These are phyloP conservation scores for Macroteleia sp. DNA, from an alignment of 2,888 invertebrate species.

Conservation along the genomic window DNA sequence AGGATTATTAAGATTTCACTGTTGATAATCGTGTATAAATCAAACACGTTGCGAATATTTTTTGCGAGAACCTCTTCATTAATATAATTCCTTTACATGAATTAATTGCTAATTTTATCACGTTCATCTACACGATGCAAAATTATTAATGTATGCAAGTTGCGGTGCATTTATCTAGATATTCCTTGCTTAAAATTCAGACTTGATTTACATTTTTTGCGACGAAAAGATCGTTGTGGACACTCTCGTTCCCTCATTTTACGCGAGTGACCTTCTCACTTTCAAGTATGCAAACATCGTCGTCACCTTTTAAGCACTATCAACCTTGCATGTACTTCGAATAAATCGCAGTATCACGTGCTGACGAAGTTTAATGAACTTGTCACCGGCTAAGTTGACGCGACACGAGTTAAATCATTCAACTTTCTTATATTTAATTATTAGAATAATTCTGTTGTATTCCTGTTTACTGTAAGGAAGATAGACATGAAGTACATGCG, in stretches of 20 bases:
- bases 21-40: slow-evolving; percentile 39
- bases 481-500: too few species aligned
- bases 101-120: slow-evolving; percentile 58
- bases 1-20: too few species aligned
- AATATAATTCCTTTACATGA: slow-evolving; percentile 44
- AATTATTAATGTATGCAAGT: slow-evolving; percentile 39
- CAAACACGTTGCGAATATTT: slow-evolving; percentile 32
- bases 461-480: too few species aligned
- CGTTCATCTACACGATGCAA: slow-evolving; percentile 30
- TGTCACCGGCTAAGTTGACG: slow-evolving; percentile 16
- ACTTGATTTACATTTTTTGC: slow-evolving; percentile 15
- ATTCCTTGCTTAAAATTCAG: slow-evolving; percentile 42
- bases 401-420: slow-evolving; percentile 9
- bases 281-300: slow-evolving; percentile 77
- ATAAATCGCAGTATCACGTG: slow-evolving; percentile 54
- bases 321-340: slow-evolving; percentile 52
- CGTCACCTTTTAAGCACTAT: slow-evolving; percentile 65
- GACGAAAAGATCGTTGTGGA: slow-evolving; percentile 25
- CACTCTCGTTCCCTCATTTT: slow-evolving; percentile 75
- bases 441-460: too few species aligned
- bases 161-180: slow-evolving; percentile 43
- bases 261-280: slow-evolving; percentile 77
- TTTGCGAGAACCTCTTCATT: slow-evolving; percentile 18
- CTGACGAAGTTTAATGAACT: slow-evolving; percentile 51
- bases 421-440: slow-evolving; percentile 52